Conservation (phyloP, 2,113 vertebrate species). For the Copsychus sechellarum region DNA sequence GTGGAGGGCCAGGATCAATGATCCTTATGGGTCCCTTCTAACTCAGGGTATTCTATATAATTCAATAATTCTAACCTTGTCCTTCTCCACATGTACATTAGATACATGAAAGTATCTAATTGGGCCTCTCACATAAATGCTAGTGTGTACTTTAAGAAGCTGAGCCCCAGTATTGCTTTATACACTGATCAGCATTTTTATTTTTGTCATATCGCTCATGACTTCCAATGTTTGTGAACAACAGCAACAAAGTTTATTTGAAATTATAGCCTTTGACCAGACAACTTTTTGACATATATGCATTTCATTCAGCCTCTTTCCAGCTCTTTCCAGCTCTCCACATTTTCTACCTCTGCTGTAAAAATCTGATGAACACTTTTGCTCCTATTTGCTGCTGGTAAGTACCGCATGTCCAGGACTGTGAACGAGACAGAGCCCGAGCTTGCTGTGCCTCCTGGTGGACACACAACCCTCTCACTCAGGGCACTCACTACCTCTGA, state of each 20-base stretch:
- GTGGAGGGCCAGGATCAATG: background rate
- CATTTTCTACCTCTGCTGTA: background rate
- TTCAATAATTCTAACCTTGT: background rate
- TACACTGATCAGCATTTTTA: background rate
- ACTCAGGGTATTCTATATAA: background rate
- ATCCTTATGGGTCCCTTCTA: background rate
- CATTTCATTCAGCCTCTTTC: background rate
- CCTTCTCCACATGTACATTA: background rate
- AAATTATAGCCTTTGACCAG: background rate
- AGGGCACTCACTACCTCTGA: no score
- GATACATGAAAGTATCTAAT: background rate
- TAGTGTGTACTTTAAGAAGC: background rate
- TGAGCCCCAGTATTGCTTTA: background rate
- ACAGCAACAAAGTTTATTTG: background rate
- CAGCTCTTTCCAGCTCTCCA: background rate
- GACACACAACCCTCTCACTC: background rate
- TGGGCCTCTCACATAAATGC: background rate
- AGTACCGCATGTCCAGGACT: accelerated
- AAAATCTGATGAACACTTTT: background rate
- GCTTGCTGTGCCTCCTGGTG: slow-evolving; percentile 4
- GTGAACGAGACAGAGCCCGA: background rate
- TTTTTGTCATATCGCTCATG: background rate
- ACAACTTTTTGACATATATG: background rate
- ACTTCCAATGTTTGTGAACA: background rate
- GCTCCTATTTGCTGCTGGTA: background rate